Evolutionary conservation across 2,797 vertebrate genomes (phyloP), one percentile per base, ranked within the genome.

Genomic region (Moxostoma hubbsi): DNA sequence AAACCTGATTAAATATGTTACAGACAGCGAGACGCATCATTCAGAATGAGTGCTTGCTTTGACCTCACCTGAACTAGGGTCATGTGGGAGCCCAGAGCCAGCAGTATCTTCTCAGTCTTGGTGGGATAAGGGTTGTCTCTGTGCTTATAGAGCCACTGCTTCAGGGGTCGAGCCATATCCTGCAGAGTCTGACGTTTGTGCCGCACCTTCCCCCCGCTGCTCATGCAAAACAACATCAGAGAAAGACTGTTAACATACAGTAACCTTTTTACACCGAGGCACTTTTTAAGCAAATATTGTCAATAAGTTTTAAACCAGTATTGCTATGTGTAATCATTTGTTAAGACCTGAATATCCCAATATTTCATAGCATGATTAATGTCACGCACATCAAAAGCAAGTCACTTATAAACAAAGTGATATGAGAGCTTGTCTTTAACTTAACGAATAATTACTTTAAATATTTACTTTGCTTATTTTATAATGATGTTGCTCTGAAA

Each of bases 81-180:
- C 98, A 99, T 99, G 87, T 99, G 97, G 13, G 98, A 99, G 84
- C 98, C 97, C 13, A 99, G 94, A 46, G 98, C 98, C 86, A 99
- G 87, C 71, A 99, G 94, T 70, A 99, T 98, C 93, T 99, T 99
- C 92, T 99, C 98, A 0, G 98, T 99, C 91, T 99, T 99, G 84
- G 98, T 99, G 74, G 98, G 98, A 80, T 99, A 99, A 0, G 98
- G 98, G 88, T 99, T 99, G 93, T 99, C 96, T 6, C 97, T 92
- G 88, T 99, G 98, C 88, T 99, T 98, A 93, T 99, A 99, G 54
- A 99, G 94, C 98, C 98, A 99, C 81, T 98, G 98, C 84, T 99
- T 99, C 61, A 99, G 94, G 0, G 98, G 98, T 11, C 98, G 91
- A 2, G 98, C 98, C 98, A 99, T 99, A 89, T 99, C 97, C 88